Evolutionary conservation across 2,797 vertebrate genomes (phyloP).

Genomic region (Parotocinclus haroldoi): DNA sequence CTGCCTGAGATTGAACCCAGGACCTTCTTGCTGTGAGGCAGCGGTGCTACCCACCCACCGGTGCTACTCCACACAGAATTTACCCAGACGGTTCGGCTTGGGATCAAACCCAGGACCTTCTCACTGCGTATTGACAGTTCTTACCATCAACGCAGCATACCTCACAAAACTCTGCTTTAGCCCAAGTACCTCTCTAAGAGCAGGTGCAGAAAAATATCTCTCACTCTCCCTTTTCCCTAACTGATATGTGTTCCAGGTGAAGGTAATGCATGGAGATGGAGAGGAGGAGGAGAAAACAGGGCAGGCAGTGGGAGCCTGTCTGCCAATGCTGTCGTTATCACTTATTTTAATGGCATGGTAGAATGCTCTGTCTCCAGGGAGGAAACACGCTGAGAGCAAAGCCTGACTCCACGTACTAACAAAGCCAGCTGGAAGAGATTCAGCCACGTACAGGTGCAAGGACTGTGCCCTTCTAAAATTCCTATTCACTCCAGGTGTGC

Average conservation of each 20-base stretch:
- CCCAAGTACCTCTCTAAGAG: constrained; percentile 6
- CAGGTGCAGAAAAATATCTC: constrained; percentile 30
- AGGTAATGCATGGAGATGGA: constrained; percentile 25
- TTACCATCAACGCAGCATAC: too few relatives aligned
- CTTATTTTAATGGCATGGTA: constrained; percentile 37
- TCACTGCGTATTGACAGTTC: too few relatives aligned
- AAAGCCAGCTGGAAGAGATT: constrained; percentile 13
- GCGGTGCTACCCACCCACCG: too few relatives aligned
- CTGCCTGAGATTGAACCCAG: too few relatives aligned
- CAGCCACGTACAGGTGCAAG: constrained; percentile 31
- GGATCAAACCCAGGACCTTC: too few relatives aligned
- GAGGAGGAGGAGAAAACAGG: background rate
- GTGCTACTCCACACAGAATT: too few relatives aligned
- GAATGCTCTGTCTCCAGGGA: constrained; percentile 27
- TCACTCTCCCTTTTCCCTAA: constrained; percentile 32
- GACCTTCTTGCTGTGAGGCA: too few relatives aligned
- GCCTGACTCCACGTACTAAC: constrained; percentile 7
- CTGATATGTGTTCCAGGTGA: constrained; percentile 26
- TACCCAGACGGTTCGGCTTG: too few relatives aligned
- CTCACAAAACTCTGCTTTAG: too few relatives aligned
- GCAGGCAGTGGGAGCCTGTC: constrained; percentile 6
- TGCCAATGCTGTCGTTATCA: constrained; percentile 29
- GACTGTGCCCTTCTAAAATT: background rate
- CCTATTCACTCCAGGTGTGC: background rate
- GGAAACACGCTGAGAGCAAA: constrained; percentile 1